Evolutionary conservation across 2,113 vertebrate species (phyloP), one percentile per base, ranked within the genome.

Genomic region (Arothron firmamentum): DNA sequence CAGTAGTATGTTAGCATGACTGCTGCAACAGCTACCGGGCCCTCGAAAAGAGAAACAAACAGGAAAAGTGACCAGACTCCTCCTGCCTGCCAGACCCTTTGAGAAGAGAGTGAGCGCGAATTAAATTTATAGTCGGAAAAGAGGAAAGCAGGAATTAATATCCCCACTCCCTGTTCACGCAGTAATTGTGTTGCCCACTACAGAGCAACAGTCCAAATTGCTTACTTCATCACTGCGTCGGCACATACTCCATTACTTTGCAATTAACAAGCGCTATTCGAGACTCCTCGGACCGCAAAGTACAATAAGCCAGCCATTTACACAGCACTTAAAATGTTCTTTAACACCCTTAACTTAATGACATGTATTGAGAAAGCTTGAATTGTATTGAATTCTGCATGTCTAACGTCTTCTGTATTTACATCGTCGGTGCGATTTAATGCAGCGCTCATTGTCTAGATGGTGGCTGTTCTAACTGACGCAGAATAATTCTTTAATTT

Each of bases 81-180:
- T 68, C 65, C 53, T 74, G 61, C 58, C 51, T 58, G 19, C 74
- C 55, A 67, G 76, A 72, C n/a, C 38, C 21, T 73, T 63, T 74
- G 56, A 21, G 67, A 79, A 67, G 67, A 68, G 51, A 68, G 67
- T 48, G 62, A 72, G 77, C 59, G 64, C 64, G 56, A 63, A 80
- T 70, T 64, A 70, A 56, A 83, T 88, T 75, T 80, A 84, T 79
- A 59, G 60, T 70, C 43, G 31, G 34, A 43, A 70, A 28, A 62
- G 56, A 56, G 51, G 56, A 74, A 45, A 61, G 60, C 48, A 63
- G 58, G 57, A 80, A 88, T 86, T 77, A 75, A 85, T 86, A 86
- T 72, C 54, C 74, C 47, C 72, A 72, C 80, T 81, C 81, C 62
- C 84, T 75, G 59, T 60, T 65, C 73, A 46, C 75, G 66, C 60